Evolutionary conservation across 2,113 vertebrate species (phyloP).

Genomic region (Bubo scandiacus): DNA sequence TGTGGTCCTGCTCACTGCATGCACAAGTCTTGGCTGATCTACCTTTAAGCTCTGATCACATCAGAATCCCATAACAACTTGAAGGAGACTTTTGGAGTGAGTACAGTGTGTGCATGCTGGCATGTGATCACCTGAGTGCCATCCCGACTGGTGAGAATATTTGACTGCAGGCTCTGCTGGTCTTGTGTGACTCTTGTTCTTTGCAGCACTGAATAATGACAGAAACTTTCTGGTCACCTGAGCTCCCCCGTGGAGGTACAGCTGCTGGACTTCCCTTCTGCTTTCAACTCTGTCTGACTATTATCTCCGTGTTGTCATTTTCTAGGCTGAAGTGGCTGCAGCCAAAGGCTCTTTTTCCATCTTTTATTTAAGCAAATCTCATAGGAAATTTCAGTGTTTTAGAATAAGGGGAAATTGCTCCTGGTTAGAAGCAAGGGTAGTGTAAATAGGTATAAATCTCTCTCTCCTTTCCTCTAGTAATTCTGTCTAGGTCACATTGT

Average conservation of each 20-base stretch:
- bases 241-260: background rate
- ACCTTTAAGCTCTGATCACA: background rate
- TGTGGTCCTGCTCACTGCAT: background rate
- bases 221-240: background rate
- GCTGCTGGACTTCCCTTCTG: background rate
- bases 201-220: background rate
- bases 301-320: background rate
- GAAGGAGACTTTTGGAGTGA: background rate
- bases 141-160: background rate
- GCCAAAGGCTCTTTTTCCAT: background rate
- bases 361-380: background rate
- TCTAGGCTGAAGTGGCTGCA: background rate
- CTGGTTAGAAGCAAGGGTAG: constrained; percentile 18
- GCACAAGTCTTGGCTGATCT: background rate
- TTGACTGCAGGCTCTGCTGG: background rate
- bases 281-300: background rate
- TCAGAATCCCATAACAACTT: background rate
- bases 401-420: background rate
- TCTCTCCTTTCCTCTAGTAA: constrained; percentile 9
- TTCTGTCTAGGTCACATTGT: constrained; percentile 27
- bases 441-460: constrained; percentile 28
- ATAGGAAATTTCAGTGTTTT: background rate
- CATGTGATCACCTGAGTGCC: background rate
- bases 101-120: background rate
- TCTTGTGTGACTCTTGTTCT: background rate